Evolutionary conservation across 2,888 invertebrate genomes (phyloP), one percentile per base, ranked within the genome.

Genomic region (Dione juno): DNA sequence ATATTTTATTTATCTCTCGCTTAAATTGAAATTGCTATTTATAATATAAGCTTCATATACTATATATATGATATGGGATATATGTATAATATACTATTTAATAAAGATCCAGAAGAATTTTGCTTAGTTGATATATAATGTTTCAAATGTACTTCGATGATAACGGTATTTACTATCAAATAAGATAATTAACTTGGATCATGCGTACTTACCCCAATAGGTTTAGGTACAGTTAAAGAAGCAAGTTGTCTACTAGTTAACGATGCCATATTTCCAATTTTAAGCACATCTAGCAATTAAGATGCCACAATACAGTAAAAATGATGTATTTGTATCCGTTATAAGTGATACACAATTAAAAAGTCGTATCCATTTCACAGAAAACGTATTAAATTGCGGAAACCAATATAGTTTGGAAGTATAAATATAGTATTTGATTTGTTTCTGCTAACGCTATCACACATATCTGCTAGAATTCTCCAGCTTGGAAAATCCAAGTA

Each of bases 221-320:
- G 77, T 74, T 82, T 84, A 40, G 84, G 79, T 69, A 80, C 73
- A 72, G 81, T 82, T 69, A 76, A 70, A 61, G 59, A 69, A 64
- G 67, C 69, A 50, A 71, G 65, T 57, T 88, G 82, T 80, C 90
- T 91, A 79, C 88, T 90, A 70, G 88, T 87, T 80, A 89, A 88
- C 76, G 92, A 90, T n/a, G n/a, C n/a, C n/a, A n/a, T n/a, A n/a
- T n/a, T n/a, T n/a, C 92, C 92, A 92, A 6, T 65, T 80, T 83
- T 82, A 84, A 78, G 80, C 80, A 84, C 81, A 82, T 83, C 80
- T 80, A 84, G 82, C 77, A 77, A 80, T 78, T 78, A 81, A 84
- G 85, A 87, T 89, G 86, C 90, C 92, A 91, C 90, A 91, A 89
- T 53, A 74, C 70, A 74, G 50, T 35, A 53, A 16, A 43, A 54